phyloP scores from a whole-genome alignment of 2,888 invertebrate species.

The Aphidoletes aphidimyza region DNA sequence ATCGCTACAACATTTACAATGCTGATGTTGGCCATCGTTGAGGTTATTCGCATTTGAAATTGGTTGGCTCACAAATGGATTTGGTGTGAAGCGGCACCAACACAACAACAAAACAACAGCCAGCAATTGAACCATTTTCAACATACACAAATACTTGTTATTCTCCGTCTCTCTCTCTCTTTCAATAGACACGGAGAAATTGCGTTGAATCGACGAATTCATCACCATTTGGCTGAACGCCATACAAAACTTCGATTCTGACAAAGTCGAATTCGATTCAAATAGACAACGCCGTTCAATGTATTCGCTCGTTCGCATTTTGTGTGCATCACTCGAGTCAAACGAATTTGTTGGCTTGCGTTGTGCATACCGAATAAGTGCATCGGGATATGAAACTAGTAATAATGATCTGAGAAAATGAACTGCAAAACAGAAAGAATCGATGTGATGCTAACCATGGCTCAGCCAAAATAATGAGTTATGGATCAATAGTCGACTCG shows the following conservation, averaged over 20 bases:
- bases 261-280: neutral
- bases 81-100: no score
- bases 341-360: neutral
- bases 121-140: no score
- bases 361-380: neutral
- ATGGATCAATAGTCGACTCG: slow-evolving; percentile 36
- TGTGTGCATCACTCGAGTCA: neutral
- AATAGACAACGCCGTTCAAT: neutral
- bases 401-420: slow-evolving; percentile 12
- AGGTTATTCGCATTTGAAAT: no score
- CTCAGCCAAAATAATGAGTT: neutral
- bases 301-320: no score
- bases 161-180: neutral
- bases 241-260: neutral
- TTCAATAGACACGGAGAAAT: neutral
- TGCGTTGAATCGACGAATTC: neutral
- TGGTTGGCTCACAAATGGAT: no score
- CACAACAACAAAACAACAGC: no score
- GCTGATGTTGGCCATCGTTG: neutral
- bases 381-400: neutral
- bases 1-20: neutral
- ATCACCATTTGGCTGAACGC: slow-evolving; percentile 32
- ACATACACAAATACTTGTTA: no score
- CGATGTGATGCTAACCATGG: neutral
- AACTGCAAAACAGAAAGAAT: neutral